Evolutionary conservation across 2,888 invertebrate species (phyloP).

Genomic region (Isotomurus palustris): DNA sequence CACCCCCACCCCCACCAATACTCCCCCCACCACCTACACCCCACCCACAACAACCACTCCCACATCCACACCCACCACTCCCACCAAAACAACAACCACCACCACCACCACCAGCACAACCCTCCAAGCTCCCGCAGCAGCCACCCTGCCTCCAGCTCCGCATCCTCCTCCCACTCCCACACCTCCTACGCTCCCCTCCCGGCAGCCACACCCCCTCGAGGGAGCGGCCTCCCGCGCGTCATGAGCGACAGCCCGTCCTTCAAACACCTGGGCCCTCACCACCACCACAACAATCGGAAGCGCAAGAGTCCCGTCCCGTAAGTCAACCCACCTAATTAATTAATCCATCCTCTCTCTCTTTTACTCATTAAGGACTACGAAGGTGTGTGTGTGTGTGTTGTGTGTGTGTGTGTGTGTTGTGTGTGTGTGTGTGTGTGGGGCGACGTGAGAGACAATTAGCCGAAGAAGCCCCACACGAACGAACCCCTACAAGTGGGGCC

Average conservation of each 20-base stretch:
- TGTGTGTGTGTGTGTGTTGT: too few species aligned
- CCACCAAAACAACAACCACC: constrained; percentile 15
- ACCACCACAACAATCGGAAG: constrained; percentile 15
- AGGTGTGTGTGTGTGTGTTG: too few species aligned
- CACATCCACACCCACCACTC: constrained; percentile 5
- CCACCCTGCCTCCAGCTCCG: too few species aligned
- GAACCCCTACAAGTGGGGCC: too few species aligned
- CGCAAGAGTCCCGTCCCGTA: constrained; percentile 23
- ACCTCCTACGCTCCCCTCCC: too few species aligned
- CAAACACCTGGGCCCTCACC: constrained; percentile 13
- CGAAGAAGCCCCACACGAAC: too few species aligned
- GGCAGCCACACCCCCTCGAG: too few species aligned
- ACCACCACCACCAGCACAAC: constrained; percentile 3
- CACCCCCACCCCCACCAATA: background rate
- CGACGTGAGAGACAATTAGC: too few species aligned
- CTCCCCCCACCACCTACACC: constrained; percentile 18
- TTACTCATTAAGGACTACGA: background rate
- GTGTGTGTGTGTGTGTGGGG: too few species aligned
- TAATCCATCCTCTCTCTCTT: background rate
- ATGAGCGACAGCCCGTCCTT: constrained; percentile 3
- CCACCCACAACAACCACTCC: background rate
- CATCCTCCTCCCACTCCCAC: too few species aligned
- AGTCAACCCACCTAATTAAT: constrained; percentile 1
- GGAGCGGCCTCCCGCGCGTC: too few species aligned
- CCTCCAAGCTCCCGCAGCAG: background rate